A percentile compares a stretch with the other conserved stretches of the same genome.
Evolutionary conservation across 2,113 vertebrate genomes (phyloP).

Genomic region (Astatoreochromis straeleni): DNA sequence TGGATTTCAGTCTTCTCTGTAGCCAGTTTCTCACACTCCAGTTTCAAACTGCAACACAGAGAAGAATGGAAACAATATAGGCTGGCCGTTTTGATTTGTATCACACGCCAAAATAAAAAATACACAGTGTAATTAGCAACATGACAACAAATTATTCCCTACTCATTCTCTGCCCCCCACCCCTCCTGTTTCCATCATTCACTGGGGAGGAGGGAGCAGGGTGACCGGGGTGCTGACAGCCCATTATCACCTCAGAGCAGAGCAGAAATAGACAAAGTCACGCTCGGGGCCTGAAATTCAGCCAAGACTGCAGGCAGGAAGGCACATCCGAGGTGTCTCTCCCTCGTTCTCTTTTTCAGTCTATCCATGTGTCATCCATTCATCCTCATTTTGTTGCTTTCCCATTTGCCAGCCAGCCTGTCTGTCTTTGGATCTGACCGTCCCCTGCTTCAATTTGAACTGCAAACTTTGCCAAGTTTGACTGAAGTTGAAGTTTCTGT

Average conservation of each 20-base stretch:
- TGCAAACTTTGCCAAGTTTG: background rate
- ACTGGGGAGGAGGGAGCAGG: slow-evolving; percentile 10
- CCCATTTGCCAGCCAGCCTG: background rate
- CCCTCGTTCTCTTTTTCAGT: slow-evolving; percentile 1
- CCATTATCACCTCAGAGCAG: slow-evolving; percentile 66
- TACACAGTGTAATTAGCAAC: slow-evolving; percentile 36
- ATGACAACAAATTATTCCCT: slow-evolving; percentile 36
- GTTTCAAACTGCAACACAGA: slow-evolving; percentile 77
- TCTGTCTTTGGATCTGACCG: background rate
- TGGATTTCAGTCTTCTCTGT: slow-evolving; percentile 93
- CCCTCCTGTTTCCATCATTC: background rate
- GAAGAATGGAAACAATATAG: background rate
- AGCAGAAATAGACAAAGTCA: slow-evolving; percentile 67
- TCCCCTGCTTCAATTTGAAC: background rate
- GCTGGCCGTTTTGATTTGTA: background rate
- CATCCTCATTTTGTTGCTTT: slow-evolving; percentile 10
- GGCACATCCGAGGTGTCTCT: slow-evolving; percentile 42
- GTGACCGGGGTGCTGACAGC: slow-evolving; percentile 57
- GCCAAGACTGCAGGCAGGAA: slow-evolving; percentile 48
- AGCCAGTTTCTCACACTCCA: slow-evolving; percentile 92
- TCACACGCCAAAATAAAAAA: slow-evolving; percentile 31
- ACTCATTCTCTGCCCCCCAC: background rate
- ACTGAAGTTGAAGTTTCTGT: background rate
- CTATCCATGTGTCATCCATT: slow-evolving; percentile 4
- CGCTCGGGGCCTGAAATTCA: slow-evolving; percentile 49